A percentile compares a stretch with the other conserved stretches of the same genome.
phyloP scores from a whole-genome alignment of 2,797 vertebrate genomes.

The Florisuga fusca region DNA sequence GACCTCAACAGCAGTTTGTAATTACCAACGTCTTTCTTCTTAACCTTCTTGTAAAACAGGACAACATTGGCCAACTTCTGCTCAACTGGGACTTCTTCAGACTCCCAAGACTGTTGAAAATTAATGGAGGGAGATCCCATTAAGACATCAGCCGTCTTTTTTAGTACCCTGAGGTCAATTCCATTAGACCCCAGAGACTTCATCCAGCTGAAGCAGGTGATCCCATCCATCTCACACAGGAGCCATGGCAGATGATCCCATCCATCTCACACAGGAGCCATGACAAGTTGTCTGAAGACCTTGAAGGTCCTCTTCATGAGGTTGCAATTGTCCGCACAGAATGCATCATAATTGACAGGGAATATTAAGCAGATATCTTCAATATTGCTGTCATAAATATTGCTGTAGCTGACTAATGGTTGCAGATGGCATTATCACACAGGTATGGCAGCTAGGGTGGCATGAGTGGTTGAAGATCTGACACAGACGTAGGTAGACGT shows the following conservation, averaged over 20 bases:
- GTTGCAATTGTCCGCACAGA: background rate
- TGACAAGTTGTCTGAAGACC: background rate
- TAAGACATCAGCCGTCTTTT: background rate
- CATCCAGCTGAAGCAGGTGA: background rate
- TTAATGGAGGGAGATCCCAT: background rate
- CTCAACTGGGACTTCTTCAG: background rate
- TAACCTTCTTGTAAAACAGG: background rate
- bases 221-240: rapidly evolving
- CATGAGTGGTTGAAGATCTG: background rate
- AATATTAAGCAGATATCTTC: background rate
- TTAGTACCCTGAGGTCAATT: background rate
- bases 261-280: background rate
- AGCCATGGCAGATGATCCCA: rapidly evolving
- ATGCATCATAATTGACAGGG: background rate
- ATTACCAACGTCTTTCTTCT: background rate
- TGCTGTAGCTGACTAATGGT: background rate
- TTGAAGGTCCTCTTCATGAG: background rate
- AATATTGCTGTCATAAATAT: background rate
- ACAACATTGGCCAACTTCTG: background rate
- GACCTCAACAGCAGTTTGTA: background rate
- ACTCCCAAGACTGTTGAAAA: background rate
- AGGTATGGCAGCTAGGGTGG: rapidly evolving
- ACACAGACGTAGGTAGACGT: background rate
- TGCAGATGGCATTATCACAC: rapidly evolving
- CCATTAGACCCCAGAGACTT: rapidly evolving